Base-by-base conservation (phyloP, 2,888 invertebrate genomes). In the Archips xylosteana region DNA sequence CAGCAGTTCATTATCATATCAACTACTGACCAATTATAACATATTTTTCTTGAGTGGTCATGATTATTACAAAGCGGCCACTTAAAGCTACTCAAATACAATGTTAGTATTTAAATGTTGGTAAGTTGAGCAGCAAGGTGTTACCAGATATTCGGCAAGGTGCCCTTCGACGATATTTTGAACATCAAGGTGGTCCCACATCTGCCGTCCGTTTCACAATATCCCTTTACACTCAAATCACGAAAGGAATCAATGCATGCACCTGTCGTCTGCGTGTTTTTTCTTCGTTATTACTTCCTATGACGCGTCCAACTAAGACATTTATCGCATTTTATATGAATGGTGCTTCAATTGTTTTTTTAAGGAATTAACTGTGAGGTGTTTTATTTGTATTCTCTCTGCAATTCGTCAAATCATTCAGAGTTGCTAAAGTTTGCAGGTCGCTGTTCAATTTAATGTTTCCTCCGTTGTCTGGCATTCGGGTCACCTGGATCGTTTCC, bases 401-500 rank as follows among this genome's bases (percentile, higher is more conserved):
- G 13, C 9, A 54, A 9, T 23, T 54, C 15, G 23, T 54, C 0
- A 23, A 15, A 6, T 15, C 15, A 54, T 49, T 49, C 45, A 23
- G 36, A 59, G 36, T 54, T 51, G 15, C 54, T 51, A 45, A 42
- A 42, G 80, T 86, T 86, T 78, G 87, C 86, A 80, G 87, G 87
- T 84, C 78, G 75, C 77, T 78, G 82, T 84, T 83, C 83, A 85
- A 83, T 83, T 87, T 85, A 81, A 86, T 79, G 81, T 84, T 87
- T 83, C 78, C 76, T 78, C 80, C 78, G 84, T 82, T 83, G 84
- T 81, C 80, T 79, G 82, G 85, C 84, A 94, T 92, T 86, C 87
- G 82, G 94, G 94, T 91, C 93, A 88, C 82, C 90, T 94, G 94
- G 93, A 93, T 80, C 80, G 78, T 78, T 76, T 94, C 94, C 94